phyloP scores from a whole-genome alignment of 92 coral and sea anemone genomes.

The Palythoa caribaeorum region DNA sequence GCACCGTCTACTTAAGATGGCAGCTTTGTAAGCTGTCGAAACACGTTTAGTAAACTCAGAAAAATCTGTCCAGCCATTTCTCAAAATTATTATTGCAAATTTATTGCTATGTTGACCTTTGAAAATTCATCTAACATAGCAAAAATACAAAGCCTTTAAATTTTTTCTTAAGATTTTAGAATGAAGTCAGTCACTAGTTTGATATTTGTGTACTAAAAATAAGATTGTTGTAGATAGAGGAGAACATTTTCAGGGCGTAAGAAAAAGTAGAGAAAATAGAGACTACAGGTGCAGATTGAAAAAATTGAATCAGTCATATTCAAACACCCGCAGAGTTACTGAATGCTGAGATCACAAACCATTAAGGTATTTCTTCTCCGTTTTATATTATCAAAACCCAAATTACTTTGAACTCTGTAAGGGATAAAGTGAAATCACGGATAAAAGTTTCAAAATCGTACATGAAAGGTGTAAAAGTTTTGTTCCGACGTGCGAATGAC shows the following conservation, averaged over 20 bases:
- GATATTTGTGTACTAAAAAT: neutral
- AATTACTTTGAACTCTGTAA: neutral
- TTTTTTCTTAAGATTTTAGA: neutral
- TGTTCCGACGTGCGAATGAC: neutral
- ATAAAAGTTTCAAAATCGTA: neutral
- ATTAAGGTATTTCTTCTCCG: neutral
- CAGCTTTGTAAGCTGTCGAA: too few species aligned
- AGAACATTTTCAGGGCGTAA: neutral
- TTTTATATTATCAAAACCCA: neutral
- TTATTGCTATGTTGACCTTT: too few species aligned
- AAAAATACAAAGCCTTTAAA: neutral
- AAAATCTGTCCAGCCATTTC: too few species aligned
- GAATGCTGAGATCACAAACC: neutral
- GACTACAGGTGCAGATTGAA: neutral
- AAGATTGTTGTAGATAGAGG: neutral
- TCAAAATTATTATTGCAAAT: too few species aligned
- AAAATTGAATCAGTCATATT: neutral
- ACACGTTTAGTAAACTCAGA: too few species aligned
- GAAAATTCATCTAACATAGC: neutral
- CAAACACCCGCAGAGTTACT: slow-evolving; percentile 28
- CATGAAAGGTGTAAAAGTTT: neutral
- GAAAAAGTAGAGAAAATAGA: neutral
- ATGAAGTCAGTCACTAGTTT: neutral
- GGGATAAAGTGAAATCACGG: neutral
- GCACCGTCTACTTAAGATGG: too few species aligned